A percentile compares a stretch with the other conserved stretches of the same genome.
Evolutionary conservation across 2,888 invertebrate species (phyloP).

Genomic region (Mesorhabditis spiculigera): DNA sequence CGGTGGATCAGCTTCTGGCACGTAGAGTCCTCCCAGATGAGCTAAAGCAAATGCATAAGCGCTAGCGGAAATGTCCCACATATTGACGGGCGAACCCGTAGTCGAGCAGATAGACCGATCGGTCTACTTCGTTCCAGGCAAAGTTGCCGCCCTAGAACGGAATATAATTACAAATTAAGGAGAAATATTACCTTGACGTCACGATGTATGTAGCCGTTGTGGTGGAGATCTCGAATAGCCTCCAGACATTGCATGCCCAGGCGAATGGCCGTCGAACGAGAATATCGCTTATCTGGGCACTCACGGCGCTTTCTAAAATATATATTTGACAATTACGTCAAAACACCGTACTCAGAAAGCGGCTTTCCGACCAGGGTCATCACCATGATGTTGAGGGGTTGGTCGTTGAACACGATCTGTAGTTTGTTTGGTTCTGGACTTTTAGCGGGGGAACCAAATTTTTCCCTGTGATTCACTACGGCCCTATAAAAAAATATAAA

Average conservation of each 20-base stretch:
- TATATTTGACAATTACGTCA: not conserved
- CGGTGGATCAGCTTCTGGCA: constrained; percentile 19
- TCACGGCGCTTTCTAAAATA: constrained; percentile 31
- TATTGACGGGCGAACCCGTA: constrained; percentile 28
- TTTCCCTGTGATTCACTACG: no score
- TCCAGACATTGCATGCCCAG: constrained; percentile 26
- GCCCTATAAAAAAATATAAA: no score
- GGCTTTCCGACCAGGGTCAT: constrained; percentile 39
- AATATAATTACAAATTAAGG: no score
- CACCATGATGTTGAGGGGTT: constrained; percentile 37
- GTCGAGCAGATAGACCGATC: constrained; percentile 26
- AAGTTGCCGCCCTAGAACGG: constrained; percentile 28
- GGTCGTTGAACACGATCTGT: constrained; percentile 10
- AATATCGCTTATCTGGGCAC: constrained; percentile 36
- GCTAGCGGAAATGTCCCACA: constrained; percentile 10
- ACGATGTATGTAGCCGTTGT: constrained; percentile 41
- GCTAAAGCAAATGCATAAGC: not conserved
- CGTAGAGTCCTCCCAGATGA: not conserved
- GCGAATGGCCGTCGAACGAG: constrained; percentile 39
- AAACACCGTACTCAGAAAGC: constrained; percentile 23
- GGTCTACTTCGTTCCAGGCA: constrained; percentile 28
- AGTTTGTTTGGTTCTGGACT: no score
- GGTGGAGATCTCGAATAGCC: constrained; percentile 41
- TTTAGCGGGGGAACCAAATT: no score
- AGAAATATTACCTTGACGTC: constrained; percentile 35